Conservation (phyloP, 2,888 invertebrate genomes). For the Amphipyra tragopoginis region DNA sequence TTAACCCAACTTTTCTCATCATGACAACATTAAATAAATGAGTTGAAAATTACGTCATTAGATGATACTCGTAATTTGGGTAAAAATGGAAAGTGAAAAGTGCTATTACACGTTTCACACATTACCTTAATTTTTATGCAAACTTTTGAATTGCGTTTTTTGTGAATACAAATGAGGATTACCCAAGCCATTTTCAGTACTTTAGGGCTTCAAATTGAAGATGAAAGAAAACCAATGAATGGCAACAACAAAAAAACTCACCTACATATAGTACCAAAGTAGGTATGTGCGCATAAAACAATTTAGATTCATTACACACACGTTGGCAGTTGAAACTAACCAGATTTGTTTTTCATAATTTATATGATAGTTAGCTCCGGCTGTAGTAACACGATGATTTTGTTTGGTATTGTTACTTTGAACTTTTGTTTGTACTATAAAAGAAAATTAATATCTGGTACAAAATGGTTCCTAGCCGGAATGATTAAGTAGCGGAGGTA, state of each 20-base stretch:
- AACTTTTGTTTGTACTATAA: constrained; percentile 65
- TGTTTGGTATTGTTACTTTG: constrained; percentile 67
- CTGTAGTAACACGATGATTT: constrained; percentile 58
- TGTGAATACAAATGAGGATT: constrained; percentile 10
- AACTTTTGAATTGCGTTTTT: constrained; percentile 25
- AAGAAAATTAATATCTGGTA: constrained; percentile 58
- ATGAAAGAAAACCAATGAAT: constrained; percentile 43
- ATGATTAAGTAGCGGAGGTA: constrained; percentile 47
- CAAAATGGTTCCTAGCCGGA: constrained; percentile 45
- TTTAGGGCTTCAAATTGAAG: constrained; percentile 26
- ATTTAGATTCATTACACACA: constrained; percentile 77
- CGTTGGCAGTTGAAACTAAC: constrained; percentile 75
- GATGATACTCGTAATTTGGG: constrained; percentile 23
- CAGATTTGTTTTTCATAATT: constrained; percentile 83
- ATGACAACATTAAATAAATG: constrained; percentile 41
- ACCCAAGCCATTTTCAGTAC: neutral
- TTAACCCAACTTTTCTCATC: constrained; percentile 43
- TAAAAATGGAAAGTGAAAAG: constrained; percentile 34
- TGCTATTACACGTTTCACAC: constrained; percentile 27
- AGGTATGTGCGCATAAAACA: constrained; percentile 63
- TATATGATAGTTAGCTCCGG: constrained; percentile 75
- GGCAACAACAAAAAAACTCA: constrained; percentile 52
- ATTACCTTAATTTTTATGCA: constrained; percentile 32
- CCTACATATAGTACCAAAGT: constrained; percentile 46
- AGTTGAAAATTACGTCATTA: constrained; percentile 36